Percentiles rank a stretch among this genome's conserved stretches.
phyloP scores from a whole-genome alignment of 2,797 vertebrate species.

The Borostomias antarcticus region DNA sequence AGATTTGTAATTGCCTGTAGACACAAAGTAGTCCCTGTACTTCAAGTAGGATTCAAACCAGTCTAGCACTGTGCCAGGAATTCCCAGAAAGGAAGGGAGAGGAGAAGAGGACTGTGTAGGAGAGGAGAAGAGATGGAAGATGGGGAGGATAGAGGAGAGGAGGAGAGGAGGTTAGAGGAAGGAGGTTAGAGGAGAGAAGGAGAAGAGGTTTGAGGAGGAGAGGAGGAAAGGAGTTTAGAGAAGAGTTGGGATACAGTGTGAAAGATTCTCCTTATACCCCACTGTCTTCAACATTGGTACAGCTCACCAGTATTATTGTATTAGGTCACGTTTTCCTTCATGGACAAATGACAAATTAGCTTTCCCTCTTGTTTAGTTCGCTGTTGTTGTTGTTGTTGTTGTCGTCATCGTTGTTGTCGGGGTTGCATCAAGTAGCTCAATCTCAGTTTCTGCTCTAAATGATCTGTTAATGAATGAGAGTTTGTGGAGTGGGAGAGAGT shows the following conservation, averaged over 20 bases:
- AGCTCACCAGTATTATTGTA: conserved; percentile 43
- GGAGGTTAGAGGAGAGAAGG: too few relatives aligned
- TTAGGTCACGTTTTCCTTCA: conserved; percentile 66
- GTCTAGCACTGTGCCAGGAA: too few relatives aligned
- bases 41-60: too few relatives aligned
- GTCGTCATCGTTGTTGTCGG: conserved; percentile 46
- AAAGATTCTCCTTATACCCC: not conserved
- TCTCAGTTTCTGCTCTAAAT: conserved; percentile 81
- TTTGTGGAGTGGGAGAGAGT: conserved; percentile 71
- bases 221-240: conserved; percentile 8
- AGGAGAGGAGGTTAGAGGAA: too few relatives aligned
- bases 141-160: too few relatives aligned
- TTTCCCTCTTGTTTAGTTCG: conserved; percentile 58
- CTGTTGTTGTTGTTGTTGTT: conserved; percentile 41
- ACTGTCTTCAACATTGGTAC: not conserved
- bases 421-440: conserved; percentile 69
- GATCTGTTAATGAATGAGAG: conserved; percentile 76
- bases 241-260: too few relatives aligned
- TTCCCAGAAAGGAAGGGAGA: not conserved
- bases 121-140: not conserved
- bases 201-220: too few relatives aligned
- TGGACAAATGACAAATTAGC: conserved; percentile 66
- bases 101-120: not conserved
- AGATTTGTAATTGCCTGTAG: too few relatives aligned
- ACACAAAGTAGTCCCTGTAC: too few relatives aligned